Evolutionary conservation across 1,140 invertebrate genomes (phyloP).

Genomic region (Campoletis sonorensis): DNA sequence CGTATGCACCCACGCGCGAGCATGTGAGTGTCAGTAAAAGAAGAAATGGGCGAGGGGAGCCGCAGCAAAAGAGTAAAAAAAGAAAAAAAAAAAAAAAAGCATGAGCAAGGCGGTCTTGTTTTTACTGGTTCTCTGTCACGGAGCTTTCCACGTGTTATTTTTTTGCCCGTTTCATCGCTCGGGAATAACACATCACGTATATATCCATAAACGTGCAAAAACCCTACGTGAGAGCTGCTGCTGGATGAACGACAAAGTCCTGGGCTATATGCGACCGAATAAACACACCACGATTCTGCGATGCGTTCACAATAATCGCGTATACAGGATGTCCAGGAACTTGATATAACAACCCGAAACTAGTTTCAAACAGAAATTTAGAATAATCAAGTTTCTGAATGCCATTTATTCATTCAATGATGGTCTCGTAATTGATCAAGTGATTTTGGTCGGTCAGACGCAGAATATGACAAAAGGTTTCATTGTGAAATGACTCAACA

Average conservation of each 20-base stretch:
- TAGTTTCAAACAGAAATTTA: too few relatives aligned
- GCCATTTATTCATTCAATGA: too few relatives aligned
- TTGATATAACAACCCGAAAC: too few relatives aligned
- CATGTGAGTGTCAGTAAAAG: conserved; percentile 23
- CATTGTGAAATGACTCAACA: too few relatives aligned
- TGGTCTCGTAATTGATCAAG: too few relatives aligned
- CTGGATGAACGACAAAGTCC: conserved; percentile 35
- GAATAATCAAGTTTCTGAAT: too few relatives aligned
- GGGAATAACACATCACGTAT: conserved; percentile 33
- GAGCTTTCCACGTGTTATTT: not conserved
- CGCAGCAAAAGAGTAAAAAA: not conserved
- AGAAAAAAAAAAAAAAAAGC: conserved; percentile 17
- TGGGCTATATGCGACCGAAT: not conserved
- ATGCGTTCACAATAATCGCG: not conserved
- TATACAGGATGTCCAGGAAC: too few relatives aligned
- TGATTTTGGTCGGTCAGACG: too few relatives aligned
- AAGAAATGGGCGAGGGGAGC: conserved; percentile 25
- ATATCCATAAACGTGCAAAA: conserved; percentile 2
- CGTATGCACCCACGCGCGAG: not conserved
- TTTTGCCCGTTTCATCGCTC: conserved; percentile 8
- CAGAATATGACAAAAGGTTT: too few relatives aligned
- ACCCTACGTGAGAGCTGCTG: not conserved
- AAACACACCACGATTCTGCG: conserved; percentile 1
- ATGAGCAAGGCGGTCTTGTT: conserved; percentile 5
- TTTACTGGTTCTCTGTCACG: conserved; percentile 21